Conservation (phyloP, 92 coral and sea anemone species). For the Siderastrea radians region DNA sequence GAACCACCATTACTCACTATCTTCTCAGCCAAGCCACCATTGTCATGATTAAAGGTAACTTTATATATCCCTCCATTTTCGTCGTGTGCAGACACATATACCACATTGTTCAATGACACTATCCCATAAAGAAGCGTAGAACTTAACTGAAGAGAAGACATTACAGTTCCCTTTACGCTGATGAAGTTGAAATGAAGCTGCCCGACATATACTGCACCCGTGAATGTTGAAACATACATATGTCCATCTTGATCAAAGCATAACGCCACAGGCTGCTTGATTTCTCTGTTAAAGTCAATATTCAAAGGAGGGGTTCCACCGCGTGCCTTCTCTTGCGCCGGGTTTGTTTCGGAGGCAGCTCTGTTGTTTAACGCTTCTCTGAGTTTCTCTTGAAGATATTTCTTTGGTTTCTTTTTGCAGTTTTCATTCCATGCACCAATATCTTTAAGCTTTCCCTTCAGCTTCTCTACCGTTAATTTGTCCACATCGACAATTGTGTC, state of each 20-base stretch:
- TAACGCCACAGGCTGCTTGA: slow-evolving; percentile 67
- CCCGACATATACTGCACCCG: slow-evolving; percentile 58
- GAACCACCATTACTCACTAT: slow-evolving; percentile 60
- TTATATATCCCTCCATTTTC: slow-evolving; percentile 66
- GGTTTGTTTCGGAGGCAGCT: slow-evolving; percentile 58
- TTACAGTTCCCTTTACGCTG: slow-evolving; percentile 64
- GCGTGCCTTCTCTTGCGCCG: slow-evolving; percentile 48
- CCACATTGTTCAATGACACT: slow-evolving; percentile 56
- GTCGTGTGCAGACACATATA: slow-evolving; percentile 78
- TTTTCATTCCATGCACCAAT: slow-evolving; percentile 58
- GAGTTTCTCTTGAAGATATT: slow-evolving; percentile 70
- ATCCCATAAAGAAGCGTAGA: slow-evolving; percentile 72
- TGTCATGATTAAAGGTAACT: slow-evolving; percentile 39
- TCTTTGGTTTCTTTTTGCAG: slow-evolving; percentile 61
- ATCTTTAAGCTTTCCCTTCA: slow-evolving; percentile 46
- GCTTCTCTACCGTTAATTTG: slow-evolving; percentile 62
- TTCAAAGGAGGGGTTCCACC: neutral
- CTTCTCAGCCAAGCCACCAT: slow-evolving; percentile 61
- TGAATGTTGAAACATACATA: slow-evolving; percentile 72
- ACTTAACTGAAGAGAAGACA: slow-evolving; percentile 40
- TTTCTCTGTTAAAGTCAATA: slow-evolving; percentile 59
- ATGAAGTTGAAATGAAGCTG: slow-evolving; percentile 65
- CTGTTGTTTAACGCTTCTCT: slow-evolving; percentile 59
- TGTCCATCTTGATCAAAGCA: slow-evolving; percentile 67
- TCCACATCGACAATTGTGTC: slow-evolving; percentile 69